Evolutionary conservation across 2,113 vertebrate species (phyloP).

Genomic region (Drymodes brunneopygia): DNA sequence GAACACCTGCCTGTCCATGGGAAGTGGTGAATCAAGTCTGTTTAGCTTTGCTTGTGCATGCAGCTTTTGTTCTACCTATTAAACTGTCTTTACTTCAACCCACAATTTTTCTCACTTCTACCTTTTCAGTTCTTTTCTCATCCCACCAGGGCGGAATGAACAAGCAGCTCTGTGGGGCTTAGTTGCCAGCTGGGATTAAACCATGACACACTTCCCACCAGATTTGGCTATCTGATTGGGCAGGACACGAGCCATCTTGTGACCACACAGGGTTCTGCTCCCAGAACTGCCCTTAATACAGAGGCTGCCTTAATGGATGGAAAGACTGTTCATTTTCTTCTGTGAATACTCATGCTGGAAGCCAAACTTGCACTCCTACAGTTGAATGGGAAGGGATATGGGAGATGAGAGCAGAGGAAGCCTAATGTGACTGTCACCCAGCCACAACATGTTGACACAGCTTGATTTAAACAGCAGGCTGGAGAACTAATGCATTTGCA

Average conservation of each 20-base stretch:
- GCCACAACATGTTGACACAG: background rate
- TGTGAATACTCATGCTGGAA: background rate
- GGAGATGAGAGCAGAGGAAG: background rate
- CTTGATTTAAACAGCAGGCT: conserved; percentile 13
- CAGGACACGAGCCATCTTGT: background rate
- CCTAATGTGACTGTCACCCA: background rate
- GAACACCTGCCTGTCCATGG: background rate
- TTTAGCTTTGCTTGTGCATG: background rate
- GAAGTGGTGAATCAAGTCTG: background rate
- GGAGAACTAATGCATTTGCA: conserved; percentile 16
- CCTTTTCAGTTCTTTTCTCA: background rate
- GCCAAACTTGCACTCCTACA: background rate
- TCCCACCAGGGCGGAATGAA: background rate
- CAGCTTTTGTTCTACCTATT: background rate
- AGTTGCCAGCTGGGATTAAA: background rate
- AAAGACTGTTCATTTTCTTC: background rate
- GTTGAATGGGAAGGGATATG: background rate
- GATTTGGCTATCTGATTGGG: background rate
- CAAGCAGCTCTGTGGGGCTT: background rate
- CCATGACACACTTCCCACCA: background rate
- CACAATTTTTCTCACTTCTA: background rate
- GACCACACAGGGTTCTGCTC: background rate
- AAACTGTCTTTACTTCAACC: background rate
- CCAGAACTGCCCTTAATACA: background rate
- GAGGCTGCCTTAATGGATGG: background rate